Evolutionary conservation across 2,113 vertebrate species (phyloP).

Genomic region (Hyla sarda): DNA sequence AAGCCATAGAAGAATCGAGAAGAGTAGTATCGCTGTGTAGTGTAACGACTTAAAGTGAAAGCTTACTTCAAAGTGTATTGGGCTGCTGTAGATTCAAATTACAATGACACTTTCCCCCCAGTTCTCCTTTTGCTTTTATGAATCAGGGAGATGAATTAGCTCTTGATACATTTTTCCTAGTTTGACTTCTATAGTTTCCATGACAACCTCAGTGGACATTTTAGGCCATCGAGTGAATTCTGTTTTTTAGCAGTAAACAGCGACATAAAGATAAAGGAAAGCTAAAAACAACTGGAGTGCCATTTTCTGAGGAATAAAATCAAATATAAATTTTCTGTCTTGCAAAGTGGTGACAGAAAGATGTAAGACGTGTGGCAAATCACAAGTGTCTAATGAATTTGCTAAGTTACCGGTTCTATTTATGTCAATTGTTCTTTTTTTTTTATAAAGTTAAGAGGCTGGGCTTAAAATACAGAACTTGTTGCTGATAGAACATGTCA

Average conservation of each 20-base stretch:
- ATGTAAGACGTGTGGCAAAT: neutral
- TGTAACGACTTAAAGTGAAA: constrained; percentile 49
- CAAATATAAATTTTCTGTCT: neutral
- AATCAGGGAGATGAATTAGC: constrained; percentile 32
- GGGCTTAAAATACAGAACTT: neutral
- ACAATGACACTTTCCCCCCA: constrained; percentile 34
- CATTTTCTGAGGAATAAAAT: neutral
- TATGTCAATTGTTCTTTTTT: neutral
- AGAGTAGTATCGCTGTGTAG: constrained; percentile 6
- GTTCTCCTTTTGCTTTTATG: constrained; percentile 31
- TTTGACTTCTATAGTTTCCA: constrained; percentile 42
- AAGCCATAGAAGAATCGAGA: neutral
- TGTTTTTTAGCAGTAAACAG: constrained; percentile 37
- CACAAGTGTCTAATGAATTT: constrained; percentile 31
- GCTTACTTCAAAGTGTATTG: constrained; percentile 45
- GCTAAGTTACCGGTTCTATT: neutral
- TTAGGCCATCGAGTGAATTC: constrained; percentile 6
- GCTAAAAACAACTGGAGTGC: constrained; percentile 2
- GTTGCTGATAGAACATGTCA: neutral
- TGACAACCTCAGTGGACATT: constrained; percentile 42
- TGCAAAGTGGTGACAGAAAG: neutral
- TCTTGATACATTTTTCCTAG: constrained; percentile 37
- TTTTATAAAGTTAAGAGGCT: neutral
- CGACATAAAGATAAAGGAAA: neutral
- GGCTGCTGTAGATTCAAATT: constrained; percentile 31